These are phyloP conservation scores for Sparus aurata DNA, from an alignment of 2,797 vertebrate species.

Conservation along the genomic window DNA sequence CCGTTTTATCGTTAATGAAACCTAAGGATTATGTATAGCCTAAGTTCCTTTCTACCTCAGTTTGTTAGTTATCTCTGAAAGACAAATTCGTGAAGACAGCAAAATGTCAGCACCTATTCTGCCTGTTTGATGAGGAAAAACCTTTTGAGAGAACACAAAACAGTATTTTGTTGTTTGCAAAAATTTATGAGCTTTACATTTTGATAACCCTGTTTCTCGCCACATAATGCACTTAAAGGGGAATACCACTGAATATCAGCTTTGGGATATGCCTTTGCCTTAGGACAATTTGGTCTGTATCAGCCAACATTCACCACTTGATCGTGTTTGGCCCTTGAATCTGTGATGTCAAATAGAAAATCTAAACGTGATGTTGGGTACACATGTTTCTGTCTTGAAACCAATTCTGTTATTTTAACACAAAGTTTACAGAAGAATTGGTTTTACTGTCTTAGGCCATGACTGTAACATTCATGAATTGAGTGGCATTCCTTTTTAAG, in stretches of 20 bases:
- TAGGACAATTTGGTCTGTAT: slow-evolving; percentile 76
- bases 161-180: slow-evolving; percentile 56
- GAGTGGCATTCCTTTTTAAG: slow-evolving; percentile 71
- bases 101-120: slow-evolving; percentile 79
- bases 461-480: slow-evolving; percentile 40
- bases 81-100: slow-evolving; percentile 83
- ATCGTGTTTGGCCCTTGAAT: slow-evolving; percentile 45
- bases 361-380: background rate
- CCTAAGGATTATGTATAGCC: slow-evolving; percentile 87
- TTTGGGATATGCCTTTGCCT: slow-evolving; percentile 76
- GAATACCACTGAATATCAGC: slow-evolving; percentile 66
- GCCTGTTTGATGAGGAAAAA: slow-evolving; percentile 81
- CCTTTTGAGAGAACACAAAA: slow-evolving; percentile 65
- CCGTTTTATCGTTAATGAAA: slow-evolving; percentile 85
- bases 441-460: slow-evolving; percentile 24
- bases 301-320: slow-evolving; percentile 39
- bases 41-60: slow-evolving; percentile 94
- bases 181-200: slow-evolving; percentile 71
- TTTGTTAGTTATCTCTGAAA: slow-evolving; percentile 91
- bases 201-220: slow-evolving; percentile 53
- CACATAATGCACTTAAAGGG: slow-evolving; percentile 68
- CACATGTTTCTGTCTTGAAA: slow-evolving; percentile 25
- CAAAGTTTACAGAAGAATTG: slow-evolving; percentile 14
- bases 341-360: slow-evolving; percentile 39
- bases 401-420: slow-evolving; percentile 11